Conservation (phyloP, 2,797 vertebrate species). For the Falco cherrug region DNA sequence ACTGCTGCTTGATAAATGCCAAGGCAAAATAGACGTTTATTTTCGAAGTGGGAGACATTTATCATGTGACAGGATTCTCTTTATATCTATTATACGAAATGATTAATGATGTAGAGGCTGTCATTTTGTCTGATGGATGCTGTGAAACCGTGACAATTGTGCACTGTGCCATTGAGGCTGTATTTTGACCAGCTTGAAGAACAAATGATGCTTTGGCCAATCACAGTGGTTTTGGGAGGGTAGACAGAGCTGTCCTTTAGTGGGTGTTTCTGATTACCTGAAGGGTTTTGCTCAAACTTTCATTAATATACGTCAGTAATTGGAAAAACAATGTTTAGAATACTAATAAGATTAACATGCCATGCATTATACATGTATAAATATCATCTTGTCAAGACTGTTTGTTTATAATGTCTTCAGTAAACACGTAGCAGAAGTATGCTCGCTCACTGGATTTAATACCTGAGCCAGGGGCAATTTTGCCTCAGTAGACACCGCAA, state of each 20-base stretch:
- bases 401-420: constrained; percentile 20
- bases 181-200: constrained; percentile 46
- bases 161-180: constrained; percentile 39
- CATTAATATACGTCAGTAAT: constrained; percentile 26
- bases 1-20: constrained; percentile 65
- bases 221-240: neutral
- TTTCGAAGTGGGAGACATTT: constrained; percentile 67
- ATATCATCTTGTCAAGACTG: neutral
- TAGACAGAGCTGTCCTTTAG: constrained; percentile 16
- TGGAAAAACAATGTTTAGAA: constrained; percentile 11
- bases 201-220: constrained; percentile 44
- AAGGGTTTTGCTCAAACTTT: constrained; percentile 30
- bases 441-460: neutral
- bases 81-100: constrained; percentile 66
- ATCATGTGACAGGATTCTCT: constrained; percentile 61
- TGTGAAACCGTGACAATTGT: constrained; percentile 56
- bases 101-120: constrained; percentile 67
- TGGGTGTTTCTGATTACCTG: constrained; percentile 42
- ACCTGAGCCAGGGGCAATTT: neutral
- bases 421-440: neutral
- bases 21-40: constrained; percentile 66
- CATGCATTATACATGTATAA: constrained; percentile 12
- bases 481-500: neutral
- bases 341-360: neutral
- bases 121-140: constrained; percentile 67